Percentiles rank a stretch among this genome's conserved stretches.
Conservation (phyloP, 2,888 invertebrate genomes). For the Dromius quadrimaculatus region DNA sequence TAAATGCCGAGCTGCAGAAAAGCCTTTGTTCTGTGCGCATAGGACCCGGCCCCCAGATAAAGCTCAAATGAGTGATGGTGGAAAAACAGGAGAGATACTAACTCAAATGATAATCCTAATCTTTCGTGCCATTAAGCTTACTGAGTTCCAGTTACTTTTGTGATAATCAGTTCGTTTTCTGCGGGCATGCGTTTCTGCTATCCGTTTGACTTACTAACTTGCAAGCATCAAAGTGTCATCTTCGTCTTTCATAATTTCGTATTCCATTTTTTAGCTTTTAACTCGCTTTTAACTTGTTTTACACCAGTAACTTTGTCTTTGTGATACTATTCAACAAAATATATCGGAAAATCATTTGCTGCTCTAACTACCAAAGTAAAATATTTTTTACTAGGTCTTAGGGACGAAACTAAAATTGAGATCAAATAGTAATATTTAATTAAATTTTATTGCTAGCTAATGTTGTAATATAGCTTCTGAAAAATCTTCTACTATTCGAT, state of each 20-base stretch:
- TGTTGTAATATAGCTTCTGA: no score
- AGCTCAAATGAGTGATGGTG: constrained; percentile 41
- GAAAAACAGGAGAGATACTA: constrained; percentile 42
- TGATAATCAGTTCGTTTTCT: constrained; percentile 39
- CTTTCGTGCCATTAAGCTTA: constrained; percentile 37
- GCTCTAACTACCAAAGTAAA: background rate
- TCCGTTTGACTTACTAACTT: constrained; percentile 4
- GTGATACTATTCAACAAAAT: background rate
- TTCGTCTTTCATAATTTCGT: constrained; percentile 1
- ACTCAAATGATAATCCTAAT: constrained; percentile 41
- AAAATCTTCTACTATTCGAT: no score
- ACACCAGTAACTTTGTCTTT: background rate
- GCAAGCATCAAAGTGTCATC: constrained; percentile 10
- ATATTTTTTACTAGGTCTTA: no score
- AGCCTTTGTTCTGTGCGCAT: constrained; percentile 27
- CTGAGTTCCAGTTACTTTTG: constrained; percentile 40
- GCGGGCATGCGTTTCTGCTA: background rate
- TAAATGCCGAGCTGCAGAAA: constrained; percentile 29
- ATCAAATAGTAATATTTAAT: no score
- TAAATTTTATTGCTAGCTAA: no score
- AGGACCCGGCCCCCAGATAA: constrained; percentile 3
- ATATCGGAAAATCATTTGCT: background rate
- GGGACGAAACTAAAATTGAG: no score
- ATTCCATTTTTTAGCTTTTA: background rate
- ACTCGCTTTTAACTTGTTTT: background rate